Conservation (phyloP, 2,888 invertebrate species). For the Ischnus inquisitorius region DNA sequence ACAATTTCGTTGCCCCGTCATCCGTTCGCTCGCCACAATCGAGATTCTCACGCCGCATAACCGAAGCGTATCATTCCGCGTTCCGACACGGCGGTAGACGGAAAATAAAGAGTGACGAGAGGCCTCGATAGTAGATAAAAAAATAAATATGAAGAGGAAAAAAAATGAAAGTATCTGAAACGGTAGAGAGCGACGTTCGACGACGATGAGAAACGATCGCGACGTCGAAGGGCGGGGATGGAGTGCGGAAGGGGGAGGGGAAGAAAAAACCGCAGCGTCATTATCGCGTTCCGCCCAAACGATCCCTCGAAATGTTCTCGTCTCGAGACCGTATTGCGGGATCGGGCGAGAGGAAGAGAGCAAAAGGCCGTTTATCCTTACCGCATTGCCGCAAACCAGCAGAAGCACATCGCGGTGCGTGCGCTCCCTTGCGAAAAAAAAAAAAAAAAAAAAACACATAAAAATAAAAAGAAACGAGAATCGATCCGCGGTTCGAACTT, state of each 20-base stretch:
- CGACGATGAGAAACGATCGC: conserved; percentile 54
- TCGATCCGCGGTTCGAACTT: conserved; percentile 26
- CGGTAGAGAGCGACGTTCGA: conserved; percentile 45
- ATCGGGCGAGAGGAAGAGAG: conserved; percentile 3
- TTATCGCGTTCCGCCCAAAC: conserved; percentile 72
- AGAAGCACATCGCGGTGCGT: background rate
- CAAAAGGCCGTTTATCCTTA: conserved; percentile 42
- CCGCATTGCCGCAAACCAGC: conserved; percentile 10
- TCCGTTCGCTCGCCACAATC: conserved; percentile 23
- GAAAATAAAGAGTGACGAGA: conserved; percentile 51
- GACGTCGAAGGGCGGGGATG: conserved; percentile 22
- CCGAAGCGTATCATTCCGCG: conserved; percentile 55
- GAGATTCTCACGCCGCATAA: conserved; percentile 57
- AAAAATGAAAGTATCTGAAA: conserved; percentile 18
- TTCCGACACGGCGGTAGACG: conserved; percentile 57
- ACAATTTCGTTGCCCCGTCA: conserved; percentile 47
- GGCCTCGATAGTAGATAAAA: conserved; percentile 41
- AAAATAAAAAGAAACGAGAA: background rate
- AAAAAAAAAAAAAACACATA: conserved; percentile 5
- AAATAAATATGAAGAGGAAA: conserved; percentile 4
- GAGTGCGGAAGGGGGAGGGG: background rate
- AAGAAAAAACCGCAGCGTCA: conserved; percentile 62
- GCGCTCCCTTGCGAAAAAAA: background rate
- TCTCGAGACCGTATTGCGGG: conserved; percentile 23
- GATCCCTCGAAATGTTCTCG: conserved; percentile 66